Evolutionary conservation across 2,797 vertebrate species (phyloP).

Genomic region (Sebastes cheni): DNA sequence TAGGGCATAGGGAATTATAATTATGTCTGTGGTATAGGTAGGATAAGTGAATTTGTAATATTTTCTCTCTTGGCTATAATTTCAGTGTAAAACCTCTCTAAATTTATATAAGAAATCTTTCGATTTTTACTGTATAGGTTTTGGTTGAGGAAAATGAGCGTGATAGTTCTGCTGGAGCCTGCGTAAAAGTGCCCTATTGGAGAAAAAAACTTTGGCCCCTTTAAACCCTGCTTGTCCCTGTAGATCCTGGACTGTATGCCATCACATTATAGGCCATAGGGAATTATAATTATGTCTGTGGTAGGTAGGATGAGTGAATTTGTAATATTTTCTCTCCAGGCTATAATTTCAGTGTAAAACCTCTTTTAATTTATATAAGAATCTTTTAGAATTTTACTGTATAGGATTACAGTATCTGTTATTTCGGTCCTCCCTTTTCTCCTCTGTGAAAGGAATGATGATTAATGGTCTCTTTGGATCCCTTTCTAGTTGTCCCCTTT

Average conservation of each 20-base stretch:
- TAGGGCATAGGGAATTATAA: neutral
- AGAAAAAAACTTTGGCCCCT: too few species aligned
- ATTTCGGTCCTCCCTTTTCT: slow-evolving; percentile 46
- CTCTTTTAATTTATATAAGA: slow-evolving; percentile 1
- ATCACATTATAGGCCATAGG: neutral
- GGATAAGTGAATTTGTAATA: slow-evolving; percentile 8
- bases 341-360: slow-evolving; percentile 7
- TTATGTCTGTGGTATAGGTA: neutral
- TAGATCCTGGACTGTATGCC: too few species aligned
- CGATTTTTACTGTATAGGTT: slow-evolving; percentile 13
- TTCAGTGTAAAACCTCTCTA: slow-evolving; percentile 5
- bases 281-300: slow-evolving; percentile 11
- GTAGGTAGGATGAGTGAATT: neutral
- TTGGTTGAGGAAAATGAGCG: neutral
- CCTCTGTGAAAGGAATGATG: slow-evolving; percentile 74
- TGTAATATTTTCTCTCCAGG: slow-evolving; percentile 1
- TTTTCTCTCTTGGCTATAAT: neutral
- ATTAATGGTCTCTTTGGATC: slow-evolving; percentile 80
- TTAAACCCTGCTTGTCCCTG: too few species aligned
- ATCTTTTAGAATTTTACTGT: slow-evolving; percentile 21
- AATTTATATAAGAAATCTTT: neutral
- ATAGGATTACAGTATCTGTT: slow-evolving; percentile 60
- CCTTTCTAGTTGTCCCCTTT: slow-evolving; percentile 71
- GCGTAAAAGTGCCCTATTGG: slow-evolving; percentile 45
- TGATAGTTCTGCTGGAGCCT: slow-evolving; percentile 22